These are phyloP conservation scores for Drosophila engyochracea DNA, from an alignment of 2,888 invertebrate genomes.

Conservation along the genomic window DNA sequence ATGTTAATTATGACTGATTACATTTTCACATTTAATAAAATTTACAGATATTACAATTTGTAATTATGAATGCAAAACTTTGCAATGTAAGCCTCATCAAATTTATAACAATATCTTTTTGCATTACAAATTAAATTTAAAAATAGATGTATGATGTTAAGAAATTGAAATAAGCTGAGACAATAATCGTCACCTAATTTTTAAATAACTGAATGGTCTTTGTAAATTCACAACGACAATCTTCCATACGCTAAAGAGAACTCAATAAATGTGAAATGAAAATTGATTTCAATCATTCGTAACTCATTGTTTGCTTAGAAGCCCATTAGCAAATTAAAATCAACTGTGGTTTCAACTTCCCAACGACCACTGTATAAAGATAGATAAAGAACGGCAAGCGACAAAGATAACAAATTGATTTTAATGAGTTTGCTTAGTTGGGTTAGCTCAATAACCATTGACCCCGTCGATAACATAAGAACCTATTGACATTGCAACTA, in stretches of 20 bases:
- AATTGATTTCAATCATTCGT: neutral
- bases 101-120: neutral
- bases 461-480: conserved; percentile 45
- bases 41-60: neutral
- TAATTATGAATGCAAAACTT: neutral
- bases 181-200: neutral
- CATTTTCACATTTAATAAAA: neutral
- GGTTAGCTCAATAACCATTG: conserved; percentile 44
- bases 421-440: conserved; percentile 53
- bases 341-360: neutral
- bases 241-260: neutral
- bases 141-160: neutral
- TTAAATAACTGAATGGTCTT: neutral
- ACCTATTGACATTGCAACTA: conserved; percentile 66
- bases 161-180: neutral
- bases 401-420: conserved; percentile 30
- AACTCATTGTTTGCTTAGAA: neutral
- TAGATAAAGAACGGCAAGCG: conserved; percentile 11
- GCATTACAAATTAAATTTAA: neutral
- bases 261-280: no score
- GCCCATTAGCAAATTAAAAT: conserved; percentile 7
- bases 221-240: neutral
- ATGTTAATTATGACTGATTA: neutral
- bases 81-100: neutral
- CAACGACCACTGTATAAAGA: conserved; percentile 8